phyloP scores from a whole-genome alignment of 2,113 vertebrate species.

The Trinectes maculatus region DNA sequence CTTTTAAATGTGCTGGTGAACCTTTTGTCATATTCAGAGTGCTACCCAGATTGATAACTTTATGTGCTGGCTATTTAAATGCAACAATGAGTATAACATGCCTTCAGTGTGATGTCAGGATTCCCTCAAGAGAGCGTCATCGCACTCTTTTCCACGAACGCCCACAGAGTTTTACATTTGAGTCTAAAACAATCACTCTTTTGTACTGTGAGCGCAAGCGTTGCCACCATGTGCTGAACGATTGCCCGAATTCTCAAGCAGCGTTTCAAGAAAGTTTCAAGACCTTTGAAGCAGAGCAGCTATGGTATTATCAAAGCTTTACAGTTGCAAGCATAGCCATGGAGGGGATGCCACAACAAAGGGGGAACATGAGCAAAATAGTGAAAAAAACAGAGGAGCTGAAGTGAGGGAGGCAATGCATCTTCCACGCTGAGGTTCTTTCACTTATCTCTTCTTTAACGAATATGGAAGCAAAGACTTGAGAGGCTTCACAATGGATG shows the following conservation, averaged over 20 bases:
- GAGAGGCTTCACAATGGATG: slow-evolving; percentile 76
- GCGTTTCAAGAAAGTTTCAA: slow-evolving; percentile 44
- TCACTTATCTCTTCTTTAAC: slow-evolving; percentile 60
- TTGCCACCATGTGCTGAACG: slow-evolving; percentile 43
- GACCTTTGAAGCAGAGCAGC: slow-evolving; percentile 53
- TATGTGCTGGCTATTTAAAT: slow-evolving; percentile 41
- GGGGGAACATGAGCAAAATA: slow-evolving; percentile 27
- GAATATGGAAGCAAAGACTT: slow-evolving; percentile 48
- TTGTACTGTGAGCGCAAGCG: slow-evolving; percentile 55
- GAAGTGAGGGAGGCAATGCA: slow-evolving; percentile 33
- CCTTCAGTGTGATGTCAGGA: slow-evolving; percentile 69
- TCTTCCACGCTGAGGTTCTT: slow-evolving; percentile 57
- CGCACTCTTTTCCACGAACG: slow-evolving; percentile 60
- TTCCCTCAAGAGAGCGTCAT: slow-evolving; percentile 69
- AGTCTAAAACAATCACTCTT: slow-evolving; percentile 61
- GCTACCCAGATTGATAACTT: slow-evolving; percentile 40
- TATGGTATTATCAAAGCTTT: slow-evolving; percentile 53
- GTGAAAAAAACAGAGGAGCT: slow-evolving; percentile 17
- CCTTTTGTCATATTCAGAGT: slow-evolving; percentile 15
- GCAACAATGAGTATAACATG: slow-evolving; percentile 44
- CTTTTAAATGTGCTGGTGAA: neutral
- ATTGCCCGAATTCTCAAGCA: slow-evolving; percentile 52
- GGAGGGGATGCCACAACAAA: slow-evolving; percentile 39
- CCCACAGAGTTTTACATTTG: slow-evolving; percentile 70
- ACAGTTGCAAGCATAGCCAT: slow-evolving; percentile 38